Evolutionary conservation across 1,140 invertebrate species (phyloP).

Genomic region (Trissolcus basalis): DNA sequence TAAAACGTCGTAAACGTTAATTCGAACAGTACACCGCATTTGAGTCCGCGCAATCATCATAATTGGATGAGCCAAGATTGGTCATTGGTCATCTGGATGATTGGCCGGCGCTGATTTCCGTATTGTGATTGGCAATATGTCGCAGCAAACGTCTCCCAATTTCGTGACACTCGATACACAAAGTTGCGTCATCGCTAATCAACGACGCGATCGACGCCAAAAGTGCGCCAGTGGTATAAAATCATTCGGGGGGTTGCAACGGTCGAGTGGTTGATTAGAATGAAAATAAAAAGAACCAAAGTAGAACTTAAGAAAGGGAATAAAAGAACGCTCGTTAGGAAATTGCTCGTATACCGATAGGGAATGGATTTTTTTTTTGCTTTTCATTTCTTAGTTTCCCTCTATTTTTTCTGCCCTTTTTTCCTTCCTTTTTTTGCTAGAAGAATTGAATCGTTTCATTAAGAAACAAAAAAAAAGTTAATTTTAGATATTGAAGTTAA

Average conservation of each 20-base stretch:
- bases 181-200: slow-evolving; percentile 14
- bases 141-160: slow-evolving; percentile 13
- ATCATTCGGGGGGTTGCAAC: not conserved
- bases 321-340: slow-evolving; percentile 29
- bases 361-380: slow-evolving; percentile 17
- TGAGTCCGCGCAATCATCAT: slow-evolving; percentile 25
- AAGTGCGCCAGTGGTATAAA: not conserved
- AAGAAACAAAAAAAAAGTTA: not conserved
- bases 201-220: slow-evolving; percentile 19
- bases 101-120: slow-evolving; percentile 22
- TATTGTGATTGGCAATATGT: slow-evolving; percentile 39
- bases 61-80: slow-evolving; percentile 38
- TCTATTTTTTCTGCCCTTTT: too few species aligned
- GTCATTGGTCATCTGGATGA: slow-evolving; percentile 26
- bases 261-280: slow-evolving; percentile 33
- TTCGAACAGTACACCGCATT: slow-evolving; percentile 4
- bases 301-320: slow-evolving; percentile 2
- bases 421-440: too few species aligned
- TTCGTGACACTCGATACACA: slow-evolving; percentile 19
- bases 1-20: slow-evolving; percentile 21
- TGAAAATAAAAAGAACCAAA: not conserved
- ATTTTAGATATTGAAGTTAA: not conserved
- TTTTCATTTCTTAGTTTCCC: not conserved
- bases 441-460: too few species aligned
- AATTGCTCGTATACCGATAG: slow-evolving; percentile 19